Percentiles rank a stretch among this genome's conserved stretches.
Conservation (phyloP, 53 echinoderm and acorn worm species). For the Antedon mediterranea region DNA sequence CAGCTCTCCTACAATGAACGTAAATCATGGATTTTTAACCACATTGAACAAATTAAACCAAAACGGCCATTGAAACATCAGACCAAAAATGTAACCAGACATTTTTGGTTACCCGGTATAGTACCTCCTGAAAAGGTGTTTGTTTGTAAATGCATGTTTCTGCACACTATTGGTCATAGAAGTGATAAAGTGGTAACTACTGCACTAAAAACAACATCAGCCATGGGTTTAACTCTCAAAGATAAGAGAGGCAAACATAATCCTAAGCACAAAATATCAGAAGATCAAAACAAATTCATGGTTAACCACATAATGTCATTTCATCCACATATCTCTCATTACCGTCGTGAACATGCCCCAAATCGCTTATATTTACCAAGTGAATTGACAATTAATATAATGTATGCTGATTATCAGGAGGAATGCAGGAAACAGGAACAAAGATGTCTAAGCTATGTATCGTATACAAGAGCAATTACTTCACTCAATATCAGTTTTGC, state of each 20-base stretch:
- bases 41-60: slow-evolving; percentile 14
- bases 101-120: no score
- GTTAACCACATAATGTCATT: slow-evolving; percentile 17
- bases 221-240: slow-evolving; percentile 10
- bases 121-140: no score
- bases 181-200: slow-evolving; percentile 12
- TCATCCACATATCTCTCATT: slow-evolving; percentile 28
- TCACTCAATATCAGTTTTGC: no score
- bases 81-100: no score
- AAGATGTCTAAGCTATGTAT: no score
- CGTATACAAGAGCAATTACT: no score
- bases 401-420: slow-evolving; percentile 6
- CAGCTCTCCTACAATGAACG: slow-evolving; percentile 12
- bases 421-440: no score
- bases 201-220: slow-evolving; percentile 3
- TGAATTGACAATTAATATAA: slow-evolving; percentile 7
- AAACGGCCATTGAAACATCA: no score
- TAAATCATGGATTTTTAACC: slow-evolving; percentile 8
- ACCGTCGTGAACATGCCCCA: slow-evolving; percentile 27
- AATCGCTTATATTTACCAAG: slow-evolving; percentile 24
- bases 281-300: slow-evolving; percentile 13
- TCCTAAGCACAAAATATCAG: slow-evolving; percentile 24
- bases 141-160: slow-evolving; percentile 29
- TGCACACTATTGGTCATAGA: slow-evolving; percentile 21
- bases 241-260: slow-evolving; percentile 26